Conservation (phyloP, 2,113 vertebrate genomes). For the Nanger granti region DNA sequence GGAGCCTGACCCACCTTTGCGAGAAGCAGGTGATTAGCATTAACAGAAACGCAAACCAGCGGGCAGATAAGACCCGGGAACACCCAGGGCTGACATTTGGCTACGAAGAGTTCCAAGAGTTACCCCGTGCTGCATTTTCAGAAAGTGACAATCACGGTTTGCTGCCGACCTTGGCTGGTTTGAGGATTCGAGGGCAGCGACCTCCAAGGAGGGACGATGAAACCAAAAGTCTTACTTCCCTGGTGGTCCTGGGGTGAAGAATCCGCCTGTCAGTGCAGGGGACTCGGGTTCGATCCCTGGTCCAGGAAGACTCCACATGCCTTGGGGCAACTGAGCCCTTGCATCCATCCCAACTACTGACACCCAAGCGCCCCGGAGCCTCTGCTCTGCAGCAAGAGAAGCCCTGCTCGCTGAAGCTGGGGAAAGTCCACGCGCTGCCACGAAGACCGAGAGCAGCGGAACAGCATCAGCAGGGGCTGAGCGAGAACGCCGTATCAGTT, state of each 20-base stretch:
- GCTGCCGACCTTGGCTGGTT: fast-evolving
- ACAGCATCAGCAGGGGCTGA: not conserved
- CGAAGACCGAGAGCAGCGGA: not conserved
- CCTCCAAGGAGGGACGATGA: fast-evolving
- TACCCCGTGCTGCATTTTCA: not conserved
- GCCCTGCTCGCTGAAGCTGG: not conserved
- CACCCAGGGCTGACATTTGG: not conserved
- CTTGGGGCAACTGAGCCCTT: not conserved
- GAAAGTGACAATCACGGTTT: not conserved
- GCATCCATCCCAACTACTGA: not conserved
- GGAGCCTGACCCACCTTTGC: fast-evolving
- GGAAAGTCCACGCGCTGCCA: not conserved
- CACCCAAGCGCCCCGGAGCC: not conserved
- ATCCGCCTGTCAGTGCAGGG: not conserved
- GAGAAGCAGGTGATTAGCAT: not conserved
- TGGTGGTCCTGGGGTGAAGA: not conserved
- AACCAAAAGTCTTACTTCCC: fast-evolving
- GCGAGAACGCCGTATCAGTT: not conserved
- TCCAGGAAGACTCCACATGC: not conserved
- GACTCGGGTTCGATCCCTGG: not conserved
- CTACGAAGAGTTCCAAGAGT: not conserved
- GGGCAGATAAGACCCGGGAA: not conserved
- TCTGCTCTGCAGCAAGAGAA: not conserved
- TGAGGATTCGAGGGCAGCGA: not conserved
- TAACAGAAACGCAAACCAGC: fast-evolving